Base-by-base conservation (phyloP, 2,888 invertebrate species). In the Pterobdella sp. region DNA sequence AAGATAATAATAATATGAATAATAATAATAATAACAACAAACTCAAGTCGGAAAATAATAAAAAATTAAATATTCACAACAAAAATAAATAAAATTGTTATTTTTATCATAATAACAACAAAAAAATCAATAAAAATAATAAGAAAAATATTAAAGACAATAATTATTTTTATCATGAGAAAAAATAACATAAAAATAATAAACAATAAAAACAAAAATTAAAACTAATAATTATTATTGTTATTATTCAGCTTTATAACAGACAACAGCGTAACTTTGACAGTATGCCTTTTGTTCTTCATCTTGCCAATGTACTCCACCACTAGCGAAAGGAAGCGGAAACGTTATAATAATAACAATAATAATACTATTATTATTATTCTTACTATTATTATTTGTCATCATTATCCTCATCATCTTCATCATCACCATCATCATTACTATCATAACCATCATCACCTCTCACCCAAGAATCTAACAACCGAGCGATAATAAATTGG, bases 201-300 rank as follows among this genome's bases (percentile, higher is more conserved):
- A n/a, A n/a, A n/a, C n/a, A n/a, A n/a, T n/a, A n/a, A n/a, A n/a
- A n/a, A n/a, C n/a, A n/a, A n/a, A n/a, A n/a, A n/a, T n/a, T n/a
- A 32, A 3, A 1, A 22, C 18, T 4, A 18, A 1, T 36, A n/a
- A 26, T 66, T 4, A 31, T 63, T 2, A 52, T 10, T 66, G 14
- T 63, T 67, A 31, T n/a, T n/a, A n/a, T n/a, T n/a, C 67, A 81
- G 81, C 22, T 81, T 76, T 63, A 80, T 84, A 1, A 81, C 81
- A 1, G 85, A 85, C 75, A 83, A 84, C 4, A 83, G 84, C 0
- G 81, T 82, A 32, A 93, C 92, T 0, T 88, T 92, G 81, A 89
- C 90, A 77, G 88, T 93, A 22, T 90, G 75, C 14, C 73, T 77
- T 14, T 74, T 76, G 26, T 74, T 79, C 10, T 79, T 79, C 74